Conservation (phyloP, 1,140 invertebrate genomes). For the Choristoneura fumiferana region DNA sequence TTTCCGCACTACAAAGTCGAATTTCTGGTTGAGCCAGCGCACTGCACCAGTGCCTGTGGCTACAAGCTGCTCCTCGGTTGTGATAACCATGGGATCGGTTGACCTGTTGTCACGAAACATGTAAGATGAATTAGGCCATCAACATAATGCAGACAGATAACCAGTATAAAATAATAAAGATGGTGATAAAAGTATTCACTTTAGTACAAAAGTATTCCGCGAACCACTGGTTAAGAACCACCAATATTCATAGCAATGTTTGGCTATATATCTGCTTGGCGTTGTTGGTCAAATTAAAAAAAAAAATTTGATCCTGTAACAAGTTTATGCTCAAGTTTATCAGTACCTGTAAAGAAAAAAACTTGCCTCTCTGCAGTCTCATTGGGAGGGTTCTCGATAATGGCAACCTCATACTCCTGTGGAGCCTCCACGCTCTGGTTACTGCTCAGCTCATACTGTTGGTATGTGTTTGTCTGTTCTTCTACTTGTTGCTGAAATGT, state of each 20-base stretch:
- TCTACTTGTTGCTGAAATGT: constrained; percentile 62
- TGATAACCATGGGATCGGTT: constrained; percentile 48
- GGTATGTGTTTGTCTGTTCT: constrained; percentile 59
- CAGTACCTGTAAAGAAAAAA: too few species aligned
- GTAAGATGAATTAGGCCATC: too few species aligned
- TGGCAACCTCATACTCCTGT: constrained; percentile 69
- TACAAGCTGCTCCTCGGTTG: constrained; percentile 59
- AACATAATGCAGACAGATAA: too few species aligned
- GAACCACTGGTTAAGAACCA: too few species aligned
- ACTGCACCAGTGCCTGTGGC: constrained; percentile 51
- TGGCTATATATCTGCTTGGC: too few species aligned
- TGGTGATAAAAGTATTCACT: too few species aligned
- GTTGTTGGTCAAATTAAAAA: too few species aligned
- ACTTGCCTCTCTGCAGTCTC: constrained; percentile 47
- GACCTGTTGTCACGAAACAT: constrained; percentile 41
- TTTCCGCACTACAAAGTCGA: constrained; percentile 71
- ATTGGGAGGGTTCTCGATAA: constrained; percentile 54
- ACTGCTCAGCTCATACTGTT: constrained; percentile 61
- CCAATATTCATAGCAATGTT: too few species aligned
- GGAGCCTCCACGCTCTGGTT: constrained; percentile 47
- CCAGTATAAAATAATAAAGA: too few species aligned
- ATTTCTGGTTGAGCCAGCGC: constrained; percentile 73
- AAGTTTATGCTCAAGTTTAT: too few species aligned
- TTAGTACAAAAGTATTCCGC: too few species aligned
- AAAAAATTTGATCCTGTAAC: too few species aligned